Base-by-base conservation (phyloP, 2,113 vertebrate genomes). In the Capra hircus region DNA sequence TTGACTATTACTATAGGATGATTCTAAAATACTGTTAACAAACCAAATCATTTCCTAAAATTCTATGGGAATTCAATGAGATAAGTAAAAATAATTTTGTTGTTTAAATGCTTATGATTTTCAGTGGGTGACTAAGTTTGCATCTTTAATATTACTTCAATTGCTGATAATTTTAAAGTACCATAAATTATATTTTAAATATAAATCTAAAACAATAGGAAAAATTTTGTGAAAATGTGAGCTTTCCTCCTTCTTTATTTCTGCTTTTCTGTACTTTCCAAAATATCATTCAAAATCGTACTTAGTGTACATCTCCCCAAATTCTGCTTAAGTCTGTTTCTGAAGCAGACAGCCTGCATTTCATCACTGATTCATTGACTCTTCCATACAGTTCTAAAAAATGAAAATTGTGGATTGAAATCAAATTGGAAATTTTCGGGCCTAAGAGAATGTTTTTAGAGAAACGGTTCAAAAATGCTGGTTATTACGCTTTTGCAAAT, bases 211-310 rank as follows among this genome's bases (percentile, higher is more conserved):
- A 87, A 74, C 16, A 83, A 7, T 43, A 53, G 59, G 33, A 71
- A 23, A 89, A 77, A 52, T 50, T 78, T 33, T 40, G 7, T 81
- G 67, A 28, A 4, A 85, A 43, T 91, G 25, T n/a, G 5, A 23
- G 27, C 43, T 50, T 64, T 21, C 10, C 48, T 55, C 27, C 64
- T 16, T 6, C 43, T 93, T 91, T n/a, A 12, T 83, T 95, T 94
- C 71, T 83, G 23, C 43, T 97, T 94, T 96, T 97, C 40, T 84
- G 1, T 77, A 82, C 88, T 88, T 95, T 95, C n/a, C 14, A 91
- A 85, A 94, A 40, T 81, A 77, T n/a, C 36, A 17, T 60, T 95
- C 27, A 86, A 40, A 93, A 74, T 85, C 16, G 62, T 90, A 40
- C 11, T 88, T 82, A 3, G 11, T 85, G 30, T 92, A 43, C 10